These are phyloP conservation scores for Copidosoma aretas DNA, from an alignment of 2,888 invertebrate species.

Conservation along the genomic window DNA sequence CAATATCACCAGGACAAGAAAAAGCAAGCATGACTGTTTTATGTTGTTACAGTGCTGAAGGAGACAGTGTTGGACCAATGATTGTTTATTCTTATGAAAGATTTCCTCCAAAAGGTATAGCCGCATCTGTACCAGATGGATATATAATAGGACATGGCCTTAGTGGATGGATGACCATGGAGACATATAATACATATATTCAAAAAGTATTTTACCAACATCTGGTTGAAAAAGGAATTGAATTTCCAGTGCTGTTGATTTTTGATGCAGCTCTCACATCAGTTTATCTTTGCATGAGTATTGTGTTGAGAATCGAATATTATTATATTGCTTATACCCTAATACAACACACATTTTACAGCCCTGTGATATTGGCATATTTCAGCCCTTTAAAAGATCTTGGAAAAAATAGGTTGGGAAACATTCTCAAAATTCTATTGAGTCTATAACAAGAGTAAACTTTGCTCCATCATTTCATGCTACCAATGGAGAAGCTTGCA, in stretches of 20 bases:
- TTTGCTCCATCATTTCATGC: conserved; percentile 31
- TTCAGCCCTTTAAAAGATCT: conserved; percentile 23
- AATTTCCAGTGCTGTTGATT: conserved; percentile 10
- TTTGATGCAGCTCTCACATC: conserved; percentile 17
- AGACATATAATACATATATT: conserved; percentile 13
- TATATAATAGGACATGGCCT: conserved; percentile 34
- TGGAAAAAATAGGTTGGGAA: conserved; percentile 13
- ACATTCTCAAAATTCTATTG: conserved; percentile 14
- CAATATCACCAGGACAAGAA: no score
- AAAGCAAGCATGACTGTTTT: no score
- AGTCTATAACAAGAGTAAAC: conserved; percentile 16
- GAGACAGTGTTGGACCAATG: conserved; percentile 21
- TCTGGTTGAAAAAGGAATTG: background rate
- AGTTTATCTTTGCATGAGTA: conserved; percentile 21
- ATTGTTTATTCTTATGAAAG: conserved; percentile 39
- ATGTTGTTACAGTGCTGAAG: no score
- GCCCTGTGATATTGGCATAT: conserved; percentile 31
- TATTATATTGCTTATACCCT: conserved; percentile 25
- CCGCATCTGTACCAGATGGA: conserved; percentile 30
- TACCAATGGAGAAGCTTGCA: conserved; percentile 11
- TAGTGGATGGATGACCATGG: conserved; percentile 39
- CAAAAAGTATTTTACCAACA: conserved; percentile 1
- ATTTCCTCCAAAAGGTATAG: conserved; percentile 29
- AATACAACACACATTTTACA: conserved; percentile 32
- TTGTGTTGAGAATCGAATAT: conserved; percentile 13